phyloP scores from a whole-genome alignment of 2,113 vertebrate species.

The Nansenia antarctica region DNA sequence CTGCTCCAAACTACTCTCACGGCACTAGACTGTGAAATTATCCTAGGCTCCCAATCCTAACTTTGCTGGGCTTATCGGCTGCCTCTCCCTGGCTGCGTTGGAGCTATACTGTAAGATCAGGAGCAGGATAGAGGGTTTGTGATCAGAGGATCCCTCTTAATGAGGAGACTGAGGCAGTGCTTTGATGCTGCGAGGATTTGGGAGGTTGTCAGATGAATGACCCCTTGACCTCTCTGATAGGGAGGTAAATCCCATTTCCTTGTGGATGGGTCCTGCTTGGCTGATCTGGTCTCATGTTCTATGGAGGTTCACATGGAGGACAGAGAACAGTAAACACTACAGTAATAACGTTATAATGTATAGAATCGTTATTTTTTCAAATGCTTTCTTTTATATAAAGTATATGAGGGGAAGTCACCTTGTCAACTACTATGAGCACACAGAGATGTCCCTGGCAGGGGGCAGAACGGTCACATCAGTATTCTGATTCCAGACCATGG shows the following conservation, averaged over 20 bases:
- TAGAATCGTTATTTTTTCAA: no score
- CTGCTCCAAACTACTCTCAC: no score
- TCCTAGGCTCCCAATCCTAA: no score
- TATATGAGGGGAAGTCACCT: no score
- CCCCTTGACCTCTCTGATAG: constrained; percentile 34
- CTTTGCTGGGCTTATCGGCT: no score
- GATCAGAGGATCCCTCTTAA: constrained; percentile 50
- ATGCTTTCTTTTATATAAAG: no score
- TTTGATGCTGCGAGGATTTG: constrained; percentile 42
- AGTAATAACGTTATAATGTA: no score
- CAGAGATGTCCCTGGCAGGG: neutral
- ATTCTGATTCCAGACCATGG: neutral
- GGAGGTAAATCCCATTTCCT: constrained; percentile 7
- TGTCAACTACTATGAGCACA: neutral
- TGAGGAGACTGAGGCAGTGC: constrained; percentile 36
- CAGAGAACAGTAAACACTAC: neutral
- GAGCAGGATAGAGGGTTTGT: constrained; percentile 8
- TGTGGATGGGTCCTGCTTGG: neutral
- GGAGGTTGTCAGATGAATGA: constrained; percentile 24
- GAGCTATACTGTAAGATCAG: neutral
- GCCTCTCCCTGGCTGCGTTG: no score
- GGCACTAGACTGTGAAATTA: no score
- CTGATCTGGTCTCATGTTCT: neutral
- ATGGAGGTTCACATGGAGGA: neutral
- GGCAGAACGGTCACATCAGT: no score